phyloP scores from a whole-genome alignment of 2,797 vertebrate genomes.

The Graptemys geographica region DNA sequence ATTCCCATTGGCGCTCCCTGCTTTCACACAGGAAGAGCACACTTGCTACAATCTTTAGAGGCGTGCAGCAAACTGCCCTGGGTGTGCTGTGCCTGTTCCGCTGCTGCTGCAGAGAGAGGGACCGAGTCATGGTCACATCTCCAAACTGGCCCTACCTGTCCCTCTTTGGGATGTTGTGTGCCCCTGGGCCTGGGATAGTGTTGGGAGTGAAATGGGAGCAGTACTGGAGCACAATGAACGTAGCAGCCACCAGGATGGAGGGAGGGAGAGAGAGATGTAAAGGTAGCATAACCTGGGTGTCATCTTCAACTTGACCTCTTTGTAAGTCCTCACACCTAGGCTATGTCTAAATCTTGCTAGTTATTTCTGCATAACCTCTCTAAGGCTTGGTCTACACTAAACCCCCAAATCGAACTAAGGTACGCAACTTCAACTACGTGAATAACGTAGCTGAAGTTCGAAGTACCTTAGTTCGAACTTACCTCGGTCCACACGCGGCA shows the following conservation, averaged over 20 bases:
- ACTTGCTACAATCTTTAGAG: background rate
- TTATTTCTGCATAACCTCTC: background rate
- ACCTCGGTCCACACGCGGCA: too few species aligned
- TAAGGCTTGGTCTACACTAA: background rate
- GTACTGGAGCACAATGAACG: background rate
- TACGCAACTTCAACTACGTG: too few species aligned
- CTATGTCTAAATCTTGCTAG: background rate
- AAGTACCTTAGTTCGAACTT: too few species aligned
- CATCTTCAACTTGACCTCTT: background rate
- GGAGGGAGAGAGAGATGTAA: background rate
- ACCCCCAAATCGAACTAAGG: too few species aligned
- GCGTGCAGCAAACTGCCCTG: background rate
- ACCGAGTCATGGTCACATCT: background rate
- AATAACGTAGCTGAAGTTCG: too few species aligned
- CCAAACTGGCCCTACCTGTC: background rate
- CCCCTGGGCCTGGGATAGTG: background rate
- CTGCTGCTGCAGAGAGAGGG: background rate
- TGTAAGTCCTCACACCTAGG: background rate
- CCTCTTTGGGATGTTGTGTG: too few species aligned
- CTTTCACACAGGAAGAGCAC: background rate
- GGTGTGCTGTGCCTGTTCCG: background rate
- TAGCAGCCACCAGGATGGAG: background rate
- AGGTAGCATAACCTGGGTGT: background rate
- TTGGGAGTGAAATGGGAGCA: background rate
- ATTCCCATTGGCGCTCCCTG: background rate